Evolutionary conservation across 2,888 invertebrate genomes (phyloP), one percentile per base, ranked within the genome.

Genomic region (Bellardia bayeri): DNA sequence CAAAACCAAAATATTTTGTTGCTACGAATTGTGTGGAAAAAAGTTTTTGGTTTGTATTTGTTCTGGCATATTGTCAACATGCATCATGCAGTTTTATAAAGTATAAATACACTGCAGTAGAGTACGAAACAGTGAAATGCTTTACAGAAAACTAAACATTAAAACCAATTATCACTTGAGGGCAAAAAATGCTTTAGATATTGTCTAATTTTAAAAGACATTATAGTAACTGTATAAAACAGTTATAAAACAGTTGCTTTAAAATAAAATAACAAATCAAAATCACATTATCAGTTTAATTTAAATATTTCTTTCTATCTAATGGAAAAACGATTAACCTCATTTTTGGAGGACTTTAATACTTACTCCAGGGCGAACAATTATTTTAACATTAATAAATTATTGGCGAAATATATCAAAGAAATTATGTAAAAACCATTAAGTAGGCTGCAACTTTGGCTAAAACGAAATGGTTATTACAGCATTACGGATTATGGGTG

Each of bases 141-240:
- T 69, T 37, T 30, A 11, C 8, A 30, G 2, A 66, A 78, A 74
- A 37, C 54, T 66, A 61, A 61, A 61, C 58, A 72, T 81, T 82
- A 69, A 79, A 76, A 76, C 42, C 80, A 83, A 87, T 87, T 87
- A 83, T 80, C 71, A 71, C 80, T 80, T 69, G 56, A 76, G 83
- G 86, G 80, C 80, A 71, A 49, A 54, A 49, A 56, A 61, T 23
- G 23, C 23, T 23, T 23, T 23, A 23, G 23, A 1, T 23, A 23
- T 23, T 23, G 23, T 6, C 0, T 45, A 14, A 30, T 37, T 16
- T 2, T 23, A 66, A 66, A 66, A 1, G 6, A 8, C 56, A 58
- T 56, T 72, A 64, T 56, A 49, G 9, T 49, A 23, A 72, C 71
- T 78, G 6, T 37, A 6, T 37, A 11, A 58, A 40, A 13, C 13